Conservation (phyloP, 2,797 vertebrate genomes). For the Hapalemur alaotrensis region DNA sequence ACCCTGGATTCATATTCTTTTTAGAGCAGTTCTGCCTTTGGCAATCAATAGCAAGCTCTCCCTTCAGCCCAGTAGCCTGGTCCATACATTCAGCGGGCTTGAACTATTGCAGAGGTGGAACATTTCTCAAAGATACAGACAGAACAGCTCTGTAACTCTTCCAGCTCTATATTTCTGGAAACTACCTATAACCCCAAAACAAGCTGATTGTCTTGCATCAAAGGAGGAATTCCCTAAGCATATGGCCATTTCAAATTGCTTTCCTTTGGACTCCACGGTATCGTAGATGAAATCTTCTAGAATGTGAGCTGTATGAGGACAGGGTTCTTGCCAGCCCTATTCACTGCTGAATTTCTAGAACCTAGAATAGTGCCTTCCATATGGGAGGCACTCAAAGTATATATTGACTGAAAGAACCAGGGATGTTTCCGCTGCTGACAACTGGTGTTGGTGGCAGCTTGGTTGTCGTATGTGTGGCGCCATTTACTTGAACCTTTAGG, state of each 20-base stretch:
- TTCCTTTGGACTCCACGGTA: not conserved
- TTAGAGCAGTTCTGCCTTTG: not conserved
- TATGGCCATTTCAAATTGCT: not conserved
- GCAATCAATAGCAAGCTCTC: not conserved
- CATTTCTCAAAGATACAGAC: not conserved
- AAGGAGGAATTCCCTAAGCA: not conserved
- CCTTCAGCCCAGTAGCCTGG: not conserved
- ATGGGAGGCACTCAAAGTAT: not conserved
- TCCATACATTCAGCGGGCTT: not conserved
- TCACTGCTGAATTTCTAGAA: not conserved
- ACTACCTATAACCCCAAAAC: not conserved
- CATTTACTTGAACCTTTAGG: slow-evolving; percentile 96
- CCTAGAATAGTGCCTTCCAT: not conserved
- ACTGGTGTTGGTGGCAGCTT: slow-evolving; percentile 89
- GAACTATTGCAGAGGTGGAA: not conserved
- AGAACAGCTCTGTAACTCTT: not conserved
- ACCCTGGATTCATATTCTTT: not conserved
- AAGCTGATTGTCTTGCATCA: not conserved
- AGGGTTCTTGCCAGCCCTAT: not conserved
- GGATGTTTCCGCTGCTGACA: not conserved
- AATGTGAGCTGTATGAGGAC: slow-evolving; percentile 1
- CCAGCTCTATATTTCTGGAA: not conserved
- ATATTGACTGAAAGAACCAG: not conserved
- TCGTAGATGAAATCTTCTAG: not conserved
- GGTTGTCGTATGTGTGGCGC: slow-evolving; percentile 98